phyloP scores from a whole-genome alignment of 2,888 invertebrate species.

The Allophyes oxyacanthae region DNA sequence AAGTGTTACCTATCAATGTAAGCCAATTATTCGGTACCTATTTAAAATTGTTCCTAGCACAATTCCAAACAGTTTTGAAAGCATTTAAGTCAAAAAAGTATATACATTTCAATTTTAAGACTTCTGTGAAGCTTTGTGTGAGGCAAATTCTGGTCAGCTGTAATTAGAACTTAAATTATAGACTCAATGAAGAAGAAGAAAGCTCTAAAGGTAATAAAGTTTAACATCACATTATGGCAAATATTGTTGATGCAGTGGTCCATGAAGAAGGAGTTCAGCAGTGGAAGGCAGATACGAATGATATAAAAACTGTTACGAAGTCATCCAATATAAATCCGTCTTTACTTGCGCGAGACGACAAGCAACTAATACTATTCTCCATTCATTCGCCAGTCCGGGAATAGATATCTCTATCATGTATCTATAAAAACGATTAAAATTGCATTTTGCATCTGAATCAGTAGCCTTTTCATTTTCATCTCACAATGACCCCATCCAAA shows the following conservation, averaged over 20 bases:
- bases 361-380: constrained; percentile 11
- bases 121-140: too few relatives aligned
- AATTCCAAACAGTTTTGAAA: too few relatives aligned
- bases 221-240: background rate
- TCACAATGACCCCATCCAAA: constrained; percentile 54
- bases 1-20: too few relatives aligned
- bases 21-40: too few relatives aligned
- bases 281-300: background rate
- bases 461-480: constrained; percentile 36
- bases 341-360: constrained; percentile 5
- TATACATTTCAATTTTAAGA: too few relatives aligned
- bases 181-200: too few relatives aligned
- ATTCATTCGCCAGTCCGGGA: constrained; percentile 31
- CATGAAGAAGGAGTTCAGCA: background rate
- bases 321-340: constrained; percentile 3
- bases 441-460: constrained; percentile 17
- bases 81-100: too few relatives aligned
- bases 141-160: too few relatives aligned
- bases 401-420: constrained; percentile 16
- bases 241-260: background rate
- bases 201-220: background rate
- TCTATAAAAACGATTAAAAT: background rate
- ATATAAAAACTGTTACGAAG: background rate
- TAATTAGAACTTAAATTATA: too few relatives aligned
- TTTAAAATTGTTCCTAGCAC: too few relatives aligned